phyloP scores from a whole-genome alignment of 2,888 invertebrate genomes.

The Fragum sueziense region DNA sequence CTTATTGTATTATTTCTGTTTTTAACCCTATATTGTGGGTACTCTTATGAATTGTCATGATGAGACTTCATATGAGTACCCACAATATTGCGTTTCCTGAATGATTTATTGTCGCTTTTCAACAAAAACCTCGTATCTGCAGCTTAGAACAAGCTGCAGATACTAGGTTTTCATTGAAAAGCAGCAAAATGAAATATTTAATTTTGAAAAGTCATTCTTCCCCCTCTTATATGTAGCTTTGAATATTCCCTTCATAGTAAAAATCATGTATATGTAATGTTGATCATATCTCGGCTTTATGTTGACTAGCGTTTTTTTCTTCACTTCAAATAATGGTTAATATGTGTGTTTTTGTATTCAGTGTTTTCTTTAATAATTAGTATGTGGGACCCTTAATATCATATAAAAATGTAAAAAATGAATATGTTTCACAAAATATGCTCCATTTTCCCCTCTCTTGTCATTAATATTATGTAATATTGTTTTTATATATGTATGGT shows the following conservation, averaged over 20 bases:
- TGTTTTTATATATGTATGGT: slow-evolving; percentile 15
- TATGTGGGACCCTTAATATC: slow-evolving; percentile 55
- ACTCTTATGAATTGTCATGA: too few species aligned
- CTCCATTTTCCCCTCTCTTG: slow-evolving; percentile 40
- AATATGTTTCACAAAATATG: slow-evolving; percentile 56
- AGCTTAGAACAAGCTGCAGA: too few species aligned
- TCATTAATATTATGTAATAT: neutral
- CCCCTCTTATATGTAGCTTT: too few species aligned
- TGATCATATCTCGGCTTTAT: slow-evolving; percentile 8
- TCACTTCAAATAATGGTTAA: slow-evolving; percentile 23
- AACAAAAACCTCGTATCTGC: too few species aligned
- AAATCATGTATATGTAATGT: slow-evolving; percentile 21
- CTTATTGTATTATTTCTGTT: too few species aligned
- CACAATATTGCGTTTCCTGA: too few species aligned
- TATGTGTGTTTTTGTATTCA: slow-evolving; percentile 30
- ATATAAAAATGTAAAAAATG: slow-evolving; percentile 45
- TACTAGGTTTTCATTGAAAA: too few species aligned
- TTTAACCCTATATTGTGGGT: too few species aligned
- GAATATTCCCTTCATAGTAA: neutral
- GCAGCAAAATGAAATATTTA: too few species aligned
- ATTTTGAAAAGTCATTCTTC: too few species aligned
- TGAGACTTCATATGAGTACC: too few species aligned
- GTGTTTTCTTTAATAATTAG: slow-evolving; percentile 43
- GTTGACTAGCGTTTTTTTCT: slow-evolving; percentile 17
- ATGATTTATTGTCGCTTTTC: too few species aligned